phyloP scores from a whole-genome alignment of 2,113 vertebrate species.

The Mormoops blainvillei region DNA sequence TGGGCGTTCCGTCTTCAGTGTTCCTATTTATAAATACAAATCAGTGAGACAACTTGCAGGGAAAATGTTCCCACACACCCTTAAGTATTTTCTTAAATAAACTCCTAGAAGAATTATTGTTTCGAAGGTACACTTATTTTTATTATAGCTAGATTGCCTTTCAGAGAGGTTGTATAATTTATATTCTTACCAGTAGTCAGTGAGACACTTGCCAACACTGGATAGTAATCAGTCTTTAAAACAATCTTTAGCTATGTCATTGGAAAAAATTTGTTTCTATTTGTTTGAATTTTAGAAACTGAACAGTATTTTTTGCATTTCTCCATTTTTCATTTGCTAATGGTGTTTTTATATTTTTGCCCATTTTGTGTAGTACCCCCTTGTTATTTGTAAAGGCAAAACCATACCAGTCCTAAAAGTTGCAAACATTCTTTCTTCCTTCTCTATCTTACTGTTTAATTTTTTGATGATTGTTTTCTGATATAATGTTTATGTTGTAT shows the following conservation, averaged over 20 bases:
- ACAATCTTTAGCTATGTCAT: neutral
- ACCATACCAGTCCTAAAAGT: neutral
- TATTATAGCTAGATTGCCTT: neutral
- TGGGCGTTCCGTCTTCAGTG: neutral
- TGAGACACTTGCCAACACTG: neutral
- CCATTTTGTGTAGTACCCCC: neutral
- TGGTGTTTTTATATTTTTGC: neutral
- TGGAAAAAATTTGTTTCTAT: neutral
- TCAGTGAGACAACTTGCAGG: neutral
- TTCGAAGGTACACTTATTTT: neutral
- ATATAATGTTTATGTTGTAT: neutral
- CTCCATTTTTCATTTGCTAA: neutral
- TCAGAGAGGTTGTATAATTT: neutral
- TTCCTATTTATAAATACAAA: neutral
- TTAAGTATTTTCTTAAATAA: neutral
- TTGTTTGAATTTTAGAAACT: neutral
- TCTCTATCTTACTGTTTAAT: conserved; percentile 3
- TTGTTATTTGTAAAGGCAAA: neutral
- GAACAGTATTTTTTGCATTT: neutral
- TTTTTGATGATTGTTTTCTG: neutral
- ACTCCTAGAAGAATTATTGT: conserved; percentile 28
- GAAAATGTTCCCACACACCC: neutral
- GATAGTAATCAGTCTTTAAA: conserved; percentile 37
- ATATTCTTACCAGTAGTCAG: neutral
- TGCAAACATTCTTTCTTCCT: neutral